Conservation (phyloP, 2,797 vertebrate species). For the Margarornis squamiger region DNA sequence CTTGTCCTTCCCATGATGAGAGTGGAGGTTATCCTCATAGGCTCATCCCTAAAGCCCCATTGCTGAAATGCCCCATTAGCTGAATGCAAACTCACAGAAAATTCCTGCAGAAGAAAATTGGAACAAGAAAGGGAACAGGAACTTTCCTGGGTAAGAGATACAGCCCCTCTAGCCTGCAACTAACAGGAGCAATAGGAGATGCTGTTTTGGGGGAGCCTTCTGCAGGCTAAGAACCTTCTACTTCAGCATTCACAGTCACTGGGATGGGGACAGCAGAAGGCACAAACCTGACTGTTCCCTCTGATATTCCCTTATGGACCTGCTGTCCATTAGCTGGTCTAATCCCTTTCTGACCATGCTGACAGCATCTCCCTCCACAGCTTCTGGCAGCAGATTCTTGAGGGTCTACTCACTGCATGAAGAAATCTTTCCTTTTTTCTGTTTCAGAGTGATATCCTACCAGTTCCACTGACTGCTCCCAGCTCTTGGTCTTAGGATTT, state of each 20-base stretch:
- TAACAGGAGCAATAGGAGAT: background rate
- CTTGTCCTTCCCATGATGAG: background rate
- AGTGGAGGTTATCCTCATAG: background rate
- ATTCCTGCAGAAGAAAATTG: background rate
- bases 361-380: background rate
- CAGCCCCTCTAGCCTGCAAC: background rate
- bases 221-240: background rate
- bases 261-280: background rate
- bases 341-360: background rate
- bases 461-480: background rate
- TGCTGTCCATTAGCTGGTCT: background rate
- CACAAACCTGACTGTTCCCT: background rate
- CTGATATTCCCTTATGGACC: background rate
- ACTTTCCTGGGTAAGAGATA: background rate
- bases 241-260: background rate
- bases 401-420: background rate
- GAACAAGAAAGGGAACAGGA: background rate
- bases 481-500: background rate
- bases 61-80: background rate
- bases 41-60: background rate
- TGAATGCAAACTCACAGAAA: background rate
- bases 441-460: background rate
- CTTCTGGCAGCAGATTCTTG: background rate
- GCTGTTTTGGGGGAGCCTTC: background rate
- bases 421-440: constrained; percentile 5